phyloP scores from a whole-genome alignment of 1,140 invertebrate genomes.

The Zeugodacus cucurbitae region DNA sequence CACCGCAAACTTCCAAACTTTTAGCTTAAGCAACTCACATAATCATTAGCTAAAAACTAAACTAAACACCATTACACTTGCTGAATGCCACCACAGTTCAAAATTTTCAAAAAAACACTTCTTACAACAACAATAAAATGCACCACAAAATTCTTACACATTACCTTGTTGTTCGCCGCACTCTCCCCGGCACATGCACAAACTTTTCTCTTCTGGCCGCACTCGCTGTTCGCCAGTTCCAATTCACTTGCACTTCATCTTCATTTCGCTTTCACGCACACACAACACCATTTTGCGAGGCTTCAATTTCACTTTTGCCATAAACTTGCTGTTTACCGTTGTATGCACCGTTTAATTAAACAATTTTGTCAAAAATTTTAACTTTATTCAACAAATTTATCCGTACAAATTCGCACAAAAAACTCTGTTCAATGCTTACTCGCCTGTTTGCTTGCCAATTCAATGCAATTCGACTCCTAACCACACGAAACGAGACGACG shows the following conservation, averaged over 20 bases:
- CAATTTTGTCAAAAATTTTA: background rate
- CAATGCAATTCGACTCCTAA: background rate
- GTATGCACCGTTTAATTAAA: background rate
- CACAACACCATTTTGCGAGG: background rate
- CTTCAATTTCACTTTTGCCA: background rate
- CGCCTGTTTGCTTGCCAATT: background rate
- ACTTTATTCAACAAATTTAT: background rate
- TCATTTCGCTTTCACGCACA: background rate
- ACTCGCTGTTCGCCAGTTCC: background rate
- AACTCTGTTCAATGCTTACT: background rate
- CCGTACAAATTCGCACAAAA: conserved; percentile 2
- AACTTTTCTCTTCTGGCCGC: background rate
- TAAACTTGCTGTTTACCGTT: background rate
- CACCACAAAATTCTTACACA: background rate
- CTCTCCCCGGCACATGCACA: background rate
- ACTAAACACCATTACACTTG: too few relatives aligned
- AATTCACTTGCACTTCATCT: background rate
- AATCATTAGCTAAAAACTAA: too few relatives aligned
- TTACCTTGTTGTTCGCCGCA: background rate
- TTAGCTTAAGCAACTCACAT: too few relatives aligned
- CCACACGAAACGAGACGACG: conserved; percentile 40
- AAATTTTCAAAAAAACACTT: background rate
- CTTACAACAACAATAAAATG: background rate
- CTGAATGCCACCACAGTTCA: background rate
- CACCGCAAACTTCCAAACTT: too few relatives aligned